A percentile compares a stretch with the other conserved stretches of the same genome.
Conservation (phyloP, 2,113 vertebrate genomes). For the Gymnobelideus leadbeateri region DNA sequence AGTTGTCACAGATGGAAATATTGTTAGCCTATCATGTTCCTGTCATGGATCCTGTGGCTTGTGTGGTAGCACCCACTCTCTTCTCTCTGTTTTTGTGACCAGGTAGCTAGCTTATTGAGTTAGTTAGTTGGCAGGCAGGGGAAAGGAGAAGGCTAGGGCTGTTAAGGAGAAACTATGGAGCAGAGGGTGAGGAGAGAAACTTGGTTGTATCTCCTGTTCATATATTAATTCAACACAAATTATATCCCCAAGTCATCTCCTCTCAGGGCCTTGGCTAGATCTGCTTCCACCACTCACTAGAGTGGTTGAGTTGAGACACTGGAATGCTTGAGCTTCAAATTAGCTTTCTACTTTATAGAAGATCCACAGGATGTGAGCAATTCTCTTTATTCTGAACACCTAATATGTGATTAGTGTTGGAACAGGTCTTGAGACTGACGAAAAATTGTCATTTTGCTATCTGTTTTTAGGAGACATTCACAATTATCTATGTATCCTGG, state of each 20-base stretch:
- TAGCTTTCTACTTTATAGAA: too few relatives aligned
- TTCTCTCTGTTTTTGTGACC: background rate
- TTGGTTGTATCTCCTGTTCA: background rate
- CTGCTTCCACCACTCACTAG: background rate
- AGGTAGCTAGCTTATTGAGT: background rate
- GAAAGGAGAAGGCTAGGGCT: background rate
- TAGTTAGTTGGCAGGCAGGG: background rate
- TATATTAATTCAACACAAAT: background rate
- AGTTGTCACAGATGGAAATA: background rate
- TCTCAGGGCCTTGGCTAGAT: background rate
- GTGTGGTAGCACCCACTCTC: background rate
- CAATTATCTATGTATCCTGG: background rate
- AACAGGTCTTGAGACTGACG: background rate
- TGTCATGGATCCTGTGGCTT: conserved; percentile 44
- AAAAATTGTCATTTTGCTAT: background rate
- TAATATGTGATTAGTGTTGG: background rate
- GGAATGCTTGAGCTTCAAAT: background rate
- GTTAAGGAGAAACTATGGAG: background rate
- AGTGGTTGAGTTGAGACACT: too few relatives aligned
- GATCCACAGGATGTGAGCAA: background rate
- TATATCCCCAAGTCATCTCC: background rate
- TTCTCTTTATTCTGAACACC: conserved; percentile 2
- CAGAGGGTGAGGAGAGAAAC: background rate
- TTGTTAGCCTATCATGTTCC: background rate
- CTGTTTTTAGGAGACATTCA: background rate